Base-by-base conservation (phyloP, 2,113 vertebrate genomes). In the Stigmatopora nigra region DNA sequence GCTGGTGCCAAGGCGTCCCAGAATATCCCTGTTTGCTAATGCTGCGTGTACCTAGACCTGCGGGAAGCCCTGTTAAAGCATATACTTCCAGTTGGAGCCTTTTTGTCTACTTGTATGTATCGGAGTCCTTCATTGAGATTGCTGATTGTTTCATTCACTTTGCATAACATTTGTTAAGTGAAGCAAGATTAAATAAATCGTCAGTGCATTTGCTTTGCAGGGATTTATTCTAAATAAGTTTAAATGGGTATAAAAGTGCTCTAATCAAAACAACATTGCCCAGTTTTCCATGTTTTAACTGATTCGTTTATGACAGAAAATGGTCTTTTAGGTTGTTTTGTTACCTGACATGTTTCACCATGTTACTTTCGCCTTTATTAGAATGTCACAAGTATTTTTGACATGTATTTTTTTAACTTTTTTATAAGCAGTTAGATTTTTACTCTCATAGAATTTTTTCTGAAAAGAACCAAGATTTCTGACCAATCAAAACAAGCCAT, bases 21-120 rank as follows among this genome's bases (percentile, higher is more conserved):
- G 72, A 88, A 87, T 88, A 88, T 77, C 83, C 73, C 69, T 57
- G 73, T 76, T 75, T 79, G 83, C 63, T 76, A 86, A 79, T 80
- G 58, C 64, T 70, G 64, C 71, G 65, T 64, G 77, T 68, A 67
- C 68, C 62, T 7, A 12, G 36, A 56, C 76, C 63, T 67, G 70
- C 63, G 69, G 53, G 51, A 4, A 61, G 41, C 64, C 41, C 55
- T 73, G 77, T 75, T 70, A 16, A 65, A 64, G 53, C 72, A 57
- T 61, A 73, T 73, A 71, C 58, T 41, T 49, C 63, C 67, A 49
- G 9, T 57, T 65, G 3, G 45, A 60, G 20, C 25, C 52, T 63
- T 63, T 41, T 11, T 67, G 17, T 45, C 25, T 22, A 22, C 64
- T 36, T 35, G 38, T 22, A 9, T 41, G 19, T 53, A 16, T 58